Conservation (phyloP, 2,113 vertebrate species). For the Oenanthe oenanthe region DNA sequence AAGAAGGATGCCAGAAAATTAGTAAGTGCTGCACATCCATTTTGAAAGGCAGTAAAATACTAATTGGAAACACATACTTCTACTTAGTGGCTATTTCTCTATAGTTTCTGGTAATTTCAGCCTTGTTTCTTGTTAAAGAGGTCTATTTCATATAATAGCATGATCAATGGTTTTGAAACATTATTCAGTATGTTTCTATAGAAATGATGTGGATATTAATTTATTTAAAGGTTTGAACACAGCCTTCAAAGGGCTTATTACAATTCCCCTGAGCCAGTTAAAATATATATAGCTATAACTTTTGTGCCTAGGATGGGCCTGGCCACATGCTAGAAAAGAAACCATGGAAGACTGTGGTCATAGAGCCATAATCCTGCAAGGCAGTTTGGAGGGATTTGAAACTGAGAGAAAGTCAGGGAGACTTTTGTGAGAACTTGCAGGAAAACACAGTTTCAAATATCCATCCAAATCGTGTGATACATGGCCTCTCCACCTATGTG, state of each 20-base stretch:
- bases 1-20: background rate
- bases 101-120: background rate
- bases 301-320: background rate
- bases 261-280: background rate
- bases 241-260: background rate
- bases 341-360: background rate
- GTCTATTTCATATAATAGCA: background rate
- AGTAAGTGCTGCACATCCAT: background rate
- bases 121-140: background rate
- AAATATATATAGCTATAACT: background rate
- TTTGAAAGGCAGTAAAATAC: background rate
- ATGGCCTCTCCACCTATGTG: no score
- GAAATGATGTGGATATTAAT: background rate
- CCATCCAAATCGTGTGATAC: background rate
- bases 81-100: background rate
- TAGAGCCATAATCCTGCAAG: accelerated
- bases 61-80: background rate
- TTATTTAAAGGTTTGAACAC: background rate
- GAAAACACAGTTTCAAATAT: background rate
- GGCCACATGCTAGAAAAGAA: background rate
- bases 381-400: background rate
- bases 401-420: accelerated
- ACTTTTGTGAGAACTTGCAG: background rate
- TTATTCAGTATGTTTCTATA: background rate
- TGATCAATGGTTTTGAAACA: background rate